Percentiles rank a stretch among this genome's conserved stretches.
Evolutionary conservation across 2,888 invertebrate species (phyloP).

Genomic region (Pseudoips prasinana): DNA sequence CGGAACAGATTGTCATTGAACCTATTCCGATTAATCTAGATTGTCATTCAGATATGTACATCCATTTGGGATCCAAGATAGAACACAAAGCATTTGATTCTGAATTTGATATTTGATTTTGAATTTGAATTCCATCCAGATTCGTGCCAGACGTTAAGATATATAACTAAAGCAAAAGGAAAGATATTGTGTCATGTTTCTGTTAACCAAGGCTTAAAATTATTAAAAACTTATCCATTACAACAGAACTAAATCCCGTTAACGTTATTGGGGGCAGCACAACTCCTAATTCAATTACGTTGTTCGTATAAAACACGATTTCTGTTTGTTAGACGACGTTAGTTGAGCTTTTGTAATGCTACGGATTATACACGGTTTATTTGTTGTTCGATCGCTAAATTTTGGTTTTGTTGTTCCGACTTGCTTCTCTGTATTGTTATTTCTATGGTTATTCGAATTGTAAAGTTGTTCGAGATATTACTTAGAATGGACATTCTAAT

Average conservation of each 20-base stretch:
- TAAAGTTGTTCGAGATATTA: too few species aligned
- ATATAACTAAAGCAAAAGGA: too few species aligned
- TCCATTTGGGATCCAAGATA: too few species aligned
- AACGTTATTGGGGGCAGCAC: conserved; percentile 61
- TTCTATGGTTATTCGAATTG: too few species aligned
- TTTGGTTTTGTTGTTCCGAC: conserved; percentile 9
- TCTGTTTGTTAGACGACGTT: conserved; percentile 34
- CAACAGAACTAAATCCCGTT: conserved; percentile 53
- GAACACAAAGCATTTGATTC: too few species aligned
- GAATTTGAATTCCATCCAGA: too few species aligned
- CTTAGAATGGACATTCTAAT: too few species aligned
- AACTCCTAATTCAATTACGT: conserved; percentile 68
- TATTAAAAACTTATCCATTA: conserved; percentile 32
- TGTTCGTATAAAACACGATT: conserved; percentile 40
- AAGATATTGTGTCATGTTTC: background rate
- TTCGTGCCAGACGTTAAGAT: too few species aligned
- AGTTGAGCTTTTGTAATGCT: conserved; percentile 35
- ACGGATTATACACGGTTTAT: conserved; percentile 31
- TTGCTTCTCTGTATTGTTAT: background rate
- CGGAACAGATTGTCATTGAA: too few species aligned
- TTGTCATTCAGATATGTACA: too few species aligned
- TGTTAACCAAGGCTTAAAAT: conserved; percentile 11
- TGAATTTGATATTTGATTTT: too few species aligned
- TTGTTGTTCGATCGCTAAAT: conserved; percentile 21
- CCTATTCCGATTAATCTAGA: too few species aligned